A percentile compares a stretch with the other conserved stretches of the same genome.
Conservation (phyloP, 2,888 invertebrate genomes). For the Halocaridina rubra region DNA sequence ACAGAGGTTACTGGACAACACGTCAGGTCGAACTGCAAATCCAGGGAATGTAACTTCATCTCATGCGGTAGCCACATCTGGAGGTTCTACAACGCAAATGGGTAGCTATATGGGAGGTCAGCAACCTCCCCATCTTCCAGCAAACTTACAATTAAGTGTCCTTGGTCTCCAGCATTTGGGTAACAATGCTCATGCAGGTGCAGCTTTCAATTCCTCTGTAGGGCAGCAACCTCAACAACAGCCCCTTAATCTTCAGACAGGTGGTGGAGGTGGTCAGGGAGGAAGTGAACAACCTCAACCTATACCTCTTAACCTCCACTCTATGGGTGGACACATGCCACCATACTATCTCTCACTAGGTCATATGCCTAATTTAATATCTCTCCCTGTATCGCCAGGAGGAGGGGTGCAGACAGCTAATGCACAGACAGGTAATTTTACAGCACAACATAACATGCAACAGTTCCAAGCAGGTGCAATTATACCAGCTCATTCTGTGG, state of each 20-base stretch:
- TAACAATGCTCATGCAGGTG: constrained; percentile 34
- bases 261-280: constrained; percentile 6
- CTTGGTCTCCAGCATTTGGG: constrained; percentile 45
- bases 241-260: constrained; percentile 57
- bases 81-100: constrained; percentile 26
- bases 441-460: constrained; percentile 46
- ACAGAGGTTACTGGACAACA: constrained; percentile 18
- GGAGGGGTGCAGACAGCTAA: constrained; percentile 12
- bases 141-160: constrained; percentile 47
- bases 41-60: neutral
- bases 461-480: constrained; percentile 35
- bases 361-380: constrained; percentile 57
- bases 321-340: constrained; percentile 54
- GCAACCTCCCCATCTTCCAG: constrained; percentile 37
- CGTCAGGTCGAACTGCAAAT: neutral
- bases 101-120: constrained; percentile 32
- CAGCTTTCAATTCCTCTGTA: constrained; percentile 28
- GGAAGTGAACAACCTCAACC: constrained; percentile 39
- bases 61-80: neutral
- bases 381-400: constrained; percentile 47
- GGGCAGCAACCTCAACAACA: constrained; percentile 56
- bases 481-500: constrained; percentile 21
- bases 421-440: constrained; percentile 29
- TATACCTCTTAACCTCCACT: constrained; percentile 49
- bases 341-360: constrained; percentile 55